Evolutionary conservation across 2,888 invertebrate genomes (phyloP), one percentile per base, ranked within the genome.

Genomic region (Cheilosia grossa): DNA sequence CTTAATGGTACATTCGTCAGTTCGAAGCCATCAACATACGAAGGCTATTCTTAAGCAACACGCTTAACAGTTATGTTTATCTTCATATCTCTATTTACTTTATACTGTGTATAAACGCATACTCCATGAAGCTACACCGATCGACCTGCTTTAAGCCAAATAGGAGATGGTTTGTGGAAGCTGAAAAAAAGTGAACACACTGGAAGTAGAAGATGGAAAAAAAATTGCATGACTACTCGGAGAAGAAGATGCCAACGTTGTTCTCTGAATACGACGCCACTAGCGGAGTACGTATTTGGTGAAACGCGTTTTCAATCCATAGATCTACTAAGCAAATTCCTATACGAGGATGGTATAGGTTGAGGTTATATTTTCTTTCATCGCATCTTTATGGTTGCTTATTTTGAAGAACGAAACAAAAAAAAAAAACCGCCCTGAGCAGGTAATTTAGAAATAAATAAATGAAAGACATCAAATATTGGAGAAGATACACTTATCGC

Each of bases 61-160:
- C 58, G 51, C 67, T 73, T 64, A 82, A 78, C 83, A 69, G 83
- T 74, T 83, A 74, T 64, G 58, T 67, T 59, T 78, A 70, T 78
- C 56, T 78, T 47, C 21, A 54, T 74, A 63, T 67, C 44, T 67
- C 61, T 63, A 37, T 78, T 73, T 73, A 61, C 72, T 61, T 61
- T 69, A 58, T 47, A 47, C 17, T 10, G 30, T 59, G 64, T 73
- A 63, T 51, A 63, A 73, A 63, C 19, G 67, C 67, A 79, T 44
- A 73, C 72, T 72, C 69, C 73, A 73, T 67, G 78, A 72, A 79
- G 82, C 67, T 66, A 79, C 79, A 21, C 63, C 66, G 69, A 83
- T 83, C 73, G 80, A 83, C 74, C 83, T 74, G 83, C 58, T 79
- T 83, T 42, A 54, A 59, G 64, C 83, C 53, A 79, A 83, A 83